These are phyloP conservation scores for Pandemis heparana DNA, from an alignment of 2,888 invertebrate species.

Conservation along the genomic window DNA sequence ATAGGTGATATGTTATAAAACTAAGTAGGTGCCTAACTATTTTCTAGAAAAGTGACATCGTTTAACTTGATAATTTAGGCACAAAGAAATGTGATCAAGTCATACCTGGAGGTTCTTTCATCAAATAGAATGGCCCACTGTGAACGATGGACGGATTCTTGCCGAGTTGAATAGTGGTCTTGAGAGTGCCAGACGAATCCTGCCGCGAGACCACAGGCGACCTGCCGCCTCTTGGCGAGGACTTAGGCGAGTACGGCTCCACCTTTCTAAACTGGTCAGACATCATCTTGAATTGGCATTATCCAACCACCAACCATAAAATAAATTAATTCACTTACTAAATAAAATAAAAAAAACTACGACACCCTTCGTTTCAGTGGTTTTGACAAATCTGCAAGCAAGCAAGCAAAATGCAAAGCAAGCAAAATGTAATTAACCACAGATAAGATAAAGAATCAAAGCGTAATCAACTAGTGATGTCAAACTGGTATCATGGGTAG, in stretches of 20 bases:
- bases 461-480: slow-evolving; percentile 36
- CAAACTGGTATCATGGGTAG: slow-evolving; percentile 8
- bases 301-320: slow-evolving; percentile 72
- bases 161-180: slow-evolving; percentile 98
- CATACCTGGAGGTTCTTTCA: slow-evolving; percentile 97
- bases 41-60: not conserved
- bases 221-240: slow-evolving; percentile 96
- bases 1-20: not conserved
- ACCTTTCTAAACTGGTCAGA: slow-evolving; percentile 96
- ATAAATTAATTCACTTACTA: slow-evolving; percentile 72
- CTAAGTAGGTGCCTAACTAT: not conserved
- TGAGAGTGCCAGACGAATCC: slow-evolving; percentile 98
- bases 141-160: slow-evolving; percentile 99
- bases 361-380: slow-evolving; percentile 54
- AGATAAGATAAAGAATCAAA: slow-evolving; percentile 17
- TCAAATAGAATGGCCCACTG: slow-evolving; percentile 98
- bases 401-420: slow-evolving; percentile 31
- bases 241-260: slow-evolving; percentile 97
- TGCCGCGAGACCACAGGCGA: slow-evolving; percentile 98
- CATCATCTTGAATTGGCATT: slow-evolving; percentile 92
- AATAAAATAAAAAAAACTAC: slow-evolving; percentile 73
- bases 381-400: slow-evolving; percentile 66
- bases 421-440: slow-evolving; percentile 7
- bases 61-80: not conserved
- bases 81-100: slow-evolving; percentile 22